Conservation (phyloP, 2,113 vertebrate genomes). For the Mellivora capensis region DNA sequence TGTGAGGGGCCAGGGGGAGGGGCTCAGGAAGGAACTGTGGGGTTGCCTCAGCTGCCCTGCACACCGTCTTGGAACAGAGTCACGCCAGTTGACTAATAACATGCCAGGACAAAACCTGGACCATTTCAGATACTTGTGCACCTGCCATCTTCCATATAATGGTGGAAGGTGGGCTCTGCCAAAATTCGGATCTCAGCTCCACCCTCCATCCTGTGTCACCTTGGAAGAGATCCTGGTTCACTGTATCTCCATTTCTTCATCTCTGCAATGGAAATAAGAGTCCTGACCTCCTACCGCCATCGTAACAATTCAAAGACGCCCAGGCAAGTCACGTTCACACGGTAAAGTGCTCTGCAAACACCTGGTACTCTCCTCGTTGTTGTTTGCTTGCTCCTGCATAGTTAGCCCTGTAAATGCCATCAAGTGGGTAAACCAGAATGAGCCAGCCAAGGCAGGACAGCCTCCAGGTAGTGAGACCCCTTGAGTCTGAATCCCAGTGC, state of each 20-base stretch:
- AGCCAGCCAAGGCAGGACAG: neutral
- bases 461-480: accelerated
- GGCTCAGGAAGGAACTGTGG: neutral
- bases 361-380: accelerated
- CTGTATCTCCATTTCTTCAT: neutral
- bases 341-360: accelerated
- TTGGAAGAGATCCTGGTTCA: neutral
- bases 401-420: accelerated
- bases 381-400: neutral
- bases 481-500: neutral
- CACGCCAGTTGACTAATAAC: accelerated
- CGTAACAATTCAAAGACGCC: too few species aligned
- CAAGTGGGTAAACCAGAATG: accelerated
- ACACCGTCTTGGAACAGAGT: neutral
- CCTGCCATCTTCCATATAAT: neutral
- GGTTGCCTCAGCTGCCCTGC: neutral
- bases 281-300: neutral
- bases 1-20: accelerated
- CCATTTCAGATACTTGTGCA: neutral
- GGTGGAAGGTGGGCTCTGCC: neutral
- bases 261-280: neutral
- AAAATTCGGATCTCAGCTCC: neutral
- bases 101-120: neutral
- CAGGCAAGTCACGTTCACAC: accelerated
- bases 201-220: neutral